Conservation (phyloP, 2,113 vertebrate species). For the Choloepus hoffmanni region DNA sequence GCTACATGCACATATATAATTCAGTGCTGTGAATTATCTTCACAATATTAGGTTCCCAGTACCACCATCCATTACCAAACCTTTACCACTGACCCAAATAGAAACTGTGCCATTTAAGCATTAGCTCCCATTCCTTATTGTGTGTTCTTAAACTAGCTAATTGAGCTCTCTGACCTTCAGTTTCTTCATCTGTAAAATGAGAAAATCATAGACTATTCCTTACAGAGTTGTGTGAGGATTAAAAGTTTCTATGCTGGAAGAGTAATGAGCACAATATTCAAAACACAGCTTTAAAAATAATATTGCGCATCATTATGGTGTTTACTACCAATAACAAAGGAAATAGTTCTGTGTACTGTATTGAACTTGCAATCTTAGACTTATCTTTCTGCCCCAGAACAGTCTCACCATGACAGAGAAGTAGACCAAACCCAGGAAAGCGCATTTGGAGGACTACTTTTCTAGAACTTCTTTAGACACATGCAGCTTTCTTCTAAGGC, state of each 20-base stretch:
- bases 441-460: background rate
- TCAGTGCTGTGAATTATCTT: too few relatives aligned
- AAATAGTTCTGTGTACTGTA: background rate
- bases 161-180: background rate
- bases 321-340: background rate
- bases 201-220: background rate
- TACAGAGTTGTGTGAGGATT: background rate
- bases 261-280: background rate
- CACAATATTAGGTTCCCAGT: too few relatives aligned
- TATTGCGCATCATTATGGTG: background rate
- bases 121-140: background rate
- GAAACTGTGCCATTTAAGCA: too few relatives aligned
- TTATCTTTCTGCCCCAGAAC: background rate
- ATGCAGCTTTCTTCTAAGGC: background rate
- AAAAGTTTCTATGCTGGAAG: background rate
- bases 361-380: background rate
- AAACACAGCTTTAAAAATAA: background rate
- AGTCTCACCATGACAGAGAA: too few relatives aligned
- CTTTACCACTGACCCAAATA: too few relatives aligned
- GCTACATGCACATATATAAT: too few relatives aligned
- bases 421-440: background rate
- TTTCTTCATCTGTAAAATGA: background rate
- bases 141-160: background rate
- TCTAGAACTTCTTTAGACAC: background rate
- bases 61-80: too few relatives aligned